Conservation (phyloP, 2,113 vertebrate genomes). For the Candoia aspera region DNA sequence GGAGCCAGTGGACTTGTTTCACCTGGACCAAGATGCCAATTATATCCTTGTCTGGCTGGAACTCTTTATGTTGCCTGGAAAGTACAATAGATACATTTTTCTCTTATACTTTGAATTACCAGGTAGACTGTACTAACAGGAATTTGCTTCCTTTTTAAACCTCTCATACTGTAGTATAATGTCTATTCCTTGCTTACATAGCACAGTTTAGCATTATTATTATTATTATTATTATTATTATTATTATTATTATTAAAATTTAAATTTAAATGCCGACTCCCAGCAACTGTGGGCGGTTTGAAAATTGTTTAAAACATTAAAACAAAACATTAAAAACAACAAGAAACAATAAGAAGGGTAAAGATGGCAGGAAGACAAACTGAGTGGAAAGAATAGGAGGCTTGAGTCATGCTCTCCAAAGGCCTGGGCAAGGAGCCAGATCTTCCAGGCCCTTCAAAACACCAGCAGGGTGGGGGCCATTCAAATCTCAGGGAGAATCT, state of each 20-base stretch:
- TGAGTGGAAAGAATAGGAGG: background rate
- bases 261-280: background rate
- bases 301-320: background rate
- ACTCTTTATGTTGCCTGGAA: background rate
- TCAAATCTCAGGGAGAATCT: background rate
- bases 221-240: background rate
- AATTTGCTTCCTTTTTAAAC: background rate
- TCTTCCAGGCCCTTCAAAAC: background rate
- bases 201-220: background rate
- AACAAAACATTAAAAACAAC: no score
- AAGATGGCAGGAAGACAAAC: background rate
- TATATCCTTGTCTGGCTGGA: background rate
- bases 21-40: background rate
- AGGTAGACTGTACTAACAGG: background rate
- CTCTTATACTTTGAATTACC: background rate
- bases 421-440: background rate
- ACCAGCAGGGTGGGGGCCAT: background rate
- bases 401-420: background rate
- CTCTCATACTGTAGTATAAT: accelerated
- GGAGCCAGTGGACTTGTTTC: background rate
- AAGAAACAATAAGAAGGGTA: background rate
- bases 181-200: accelerated
- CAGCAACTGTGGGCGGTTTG: background rate
- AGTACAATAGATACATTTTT: background rate
- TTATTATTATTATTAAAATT: background rate